A percentile compares a stretch with the other conserved stretches of the same genome.
phyloP scores from a whole-genome alignment of 2,113 vertebrate species.

The Ochotona princeps region DNA sequence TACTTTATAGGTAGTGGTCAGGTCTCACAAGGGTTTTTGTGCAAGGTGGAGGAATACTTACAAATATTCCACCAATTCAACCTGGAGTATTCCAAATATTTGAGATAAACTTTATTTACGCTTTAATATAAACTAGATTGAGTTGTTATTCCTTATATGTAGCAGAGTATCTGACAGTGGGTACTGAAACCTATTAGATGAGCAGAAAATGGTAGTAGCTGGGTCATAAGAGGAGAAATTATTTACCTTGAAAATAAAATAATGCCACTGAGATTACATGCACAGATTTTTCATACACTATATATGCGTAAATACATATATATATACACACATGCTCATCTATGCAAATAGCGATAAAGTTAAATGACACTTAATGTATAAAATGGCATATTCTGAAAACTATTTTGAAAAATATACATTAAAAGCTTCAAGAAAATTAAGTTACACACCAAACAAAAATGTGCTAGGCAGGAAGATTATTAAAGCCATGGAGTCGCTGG shows the following conservation, averaged over 20 bases:
- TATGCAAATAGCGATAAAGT: not conserved
- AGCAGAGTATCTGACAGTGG: not conserved
- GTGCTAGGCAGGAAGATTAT: not conserved
- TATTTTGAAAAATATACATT: not conserved
- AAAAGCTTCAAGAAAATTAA: not conserved
- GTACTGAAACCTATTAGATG: not conserved
- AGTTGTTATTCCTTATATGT: not conserved
- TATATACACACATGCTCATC: not conserved
- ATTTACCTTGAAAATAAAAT: conserved; percentile 1
- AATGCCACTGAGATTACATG: not conserved
- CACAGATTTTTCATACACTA: not conserved
- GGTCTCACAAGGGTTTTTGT: not conserved
- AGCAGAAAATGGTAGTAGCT: not conserved
- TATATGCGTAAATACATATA: not conserved
- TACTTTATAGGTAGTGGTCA: not conserved
- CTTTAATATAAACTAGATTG: not conserved
- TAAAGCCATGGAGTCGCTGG: not conserved
- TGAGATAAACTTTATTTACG: not conserved
- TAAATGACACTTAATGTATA: not conserved
- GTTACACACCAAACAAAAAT: not conserved
- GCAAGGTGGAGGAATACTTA: not conserved
- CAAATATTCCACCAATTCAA: not conserved
- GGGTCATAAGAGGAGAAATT: not conserved
- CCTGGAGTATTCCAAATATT: not conserved
- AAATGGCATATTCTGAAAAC: conserved; percentile 12